Percentiles rank a stretch among this genome's conserved stretches.
These are phyloP conservation scores for Sus scrofa DNA, from an alignment of 2,113 vertebrate species.

Conservation along the genomic window DNA sequence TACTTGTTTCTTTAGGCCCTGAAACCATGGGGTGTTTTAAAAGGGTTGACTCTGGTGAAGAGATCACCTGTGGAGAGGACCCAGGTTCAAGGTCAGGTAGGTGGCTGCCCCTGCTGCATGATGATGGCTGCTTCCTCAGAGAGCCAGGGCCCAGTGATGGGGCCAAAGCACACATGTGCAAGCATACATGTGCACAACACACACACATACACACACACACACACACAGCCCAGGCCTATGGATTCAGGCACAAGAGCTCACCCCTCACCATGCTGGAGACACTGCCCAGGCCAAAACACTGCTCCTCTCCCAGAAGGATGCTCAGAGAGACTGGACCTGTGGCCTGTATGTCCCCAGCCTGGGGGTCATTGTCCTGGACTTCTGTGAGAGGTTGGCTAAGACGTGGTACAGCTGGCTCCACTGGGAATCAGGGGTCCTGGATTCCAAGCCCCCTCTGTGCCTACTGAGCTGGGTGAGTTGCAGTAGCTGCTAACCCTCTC, in stretches of 20 bases:
- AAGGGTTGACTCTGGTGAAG: neutral
- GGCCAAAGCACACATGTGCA: neutral
- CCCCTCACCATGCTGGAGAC: neutral
- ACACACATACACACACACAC: neutral
- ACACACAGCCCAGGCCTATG: neutral
- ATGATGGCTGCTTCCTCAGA: neutral
- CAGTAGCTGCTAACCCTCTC: no score
- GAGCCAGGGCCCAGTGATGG: neutral
- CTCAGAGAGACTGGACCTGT: neutral
- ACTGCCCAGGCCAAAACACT: neutral
- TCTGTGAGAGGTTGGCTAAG: neutral
- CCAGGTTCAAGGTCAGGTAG: neutral
- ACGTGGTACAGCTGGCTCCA: fast-evolving
- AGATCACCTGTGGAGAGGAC: neutral
- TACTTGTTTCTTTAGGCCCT: neutral
- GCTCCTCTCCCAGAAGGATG: neutral
- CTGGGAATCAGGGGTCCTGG: no score
- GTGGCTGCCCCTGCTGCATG: neutral
- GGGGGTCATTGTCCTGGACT: neutral
- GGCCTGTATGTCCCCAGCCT: neutral
- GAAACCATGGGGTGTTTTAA: fast-evolving
- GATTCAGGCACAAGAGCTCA: neutral
- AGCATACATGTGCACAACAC: fast-evolving
- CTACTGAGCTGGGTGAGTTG: neutral
- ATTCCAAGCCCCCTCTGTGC: neutral